These are phyloP conservation scores for Penaeus indicus DNA, from an alignment of 1,140 invertebrate species.

Conservation along the genomic window DNA sequence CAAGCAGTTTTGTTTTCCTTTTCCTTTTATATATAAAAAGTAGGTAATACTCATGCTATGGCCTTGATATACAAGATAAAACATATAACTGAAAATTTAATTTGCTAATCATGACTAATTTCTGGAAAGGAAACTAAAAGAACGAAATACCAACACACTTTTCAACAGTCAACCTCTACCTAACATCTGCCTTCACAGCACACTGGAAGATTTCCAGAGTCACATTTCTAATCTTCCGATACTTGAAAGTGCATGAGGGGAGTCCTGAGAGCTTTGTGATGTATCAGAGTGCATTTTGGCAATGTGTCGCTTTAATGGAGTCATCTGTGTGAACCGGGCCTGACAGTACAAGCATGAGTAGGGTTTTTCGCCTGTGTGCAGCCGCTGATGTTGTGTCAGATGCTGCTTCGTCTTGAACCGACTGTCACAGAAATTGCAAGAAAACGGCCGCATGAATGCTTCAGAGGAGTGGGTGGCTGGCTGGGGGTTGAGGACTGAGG, in stretches of 20 bases:
- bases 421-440: slow-evolving; percentile 70
- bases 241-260: slow-evolving; percentile 9
- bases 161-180: too few relatives aligned
- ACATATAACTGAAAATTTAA: too few relatives aligned
- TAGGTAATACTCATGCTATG: too few relatives aligned
- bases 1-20: too few relatives aligned
- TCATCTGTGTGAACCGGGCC: slow-evolving; percentile 70
- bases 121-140: too few relatives aligned
- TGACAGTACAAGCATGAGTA: slow-evolving; percentile 71
- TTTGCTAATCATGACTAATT: too few relatives aligned
- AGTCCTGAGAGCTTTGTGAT: neutral
- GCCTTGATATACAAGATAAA: too few relatives aligned
- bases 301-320: slow-evolving; percentile 60
- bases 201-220: too few relatives aligned
- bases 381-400: slow-evolving; percentile 68
- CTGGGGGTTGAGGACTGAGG: slow-evolving; percentile 26
- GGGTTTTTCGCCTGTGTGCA: slow-evolving; percentile 73
- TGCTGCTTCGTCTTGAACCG: slow-evolving; percentile 72
- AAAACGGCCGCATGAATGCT: slow-evolving; percentile 63
- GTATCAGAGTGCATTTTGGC: slow-evolving; percentile 49
- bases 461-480: slow-evolving; percentile 12
- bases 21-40: too few relatives aligned
- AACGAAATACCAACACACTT: too few relatives aligned
- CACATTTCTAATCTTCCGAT: neutral
- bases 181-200: too few relatives aligned